Conservation (phyloP, 2,888 invertebrate genomes). For the Ochropacha duplaris region DNA sequence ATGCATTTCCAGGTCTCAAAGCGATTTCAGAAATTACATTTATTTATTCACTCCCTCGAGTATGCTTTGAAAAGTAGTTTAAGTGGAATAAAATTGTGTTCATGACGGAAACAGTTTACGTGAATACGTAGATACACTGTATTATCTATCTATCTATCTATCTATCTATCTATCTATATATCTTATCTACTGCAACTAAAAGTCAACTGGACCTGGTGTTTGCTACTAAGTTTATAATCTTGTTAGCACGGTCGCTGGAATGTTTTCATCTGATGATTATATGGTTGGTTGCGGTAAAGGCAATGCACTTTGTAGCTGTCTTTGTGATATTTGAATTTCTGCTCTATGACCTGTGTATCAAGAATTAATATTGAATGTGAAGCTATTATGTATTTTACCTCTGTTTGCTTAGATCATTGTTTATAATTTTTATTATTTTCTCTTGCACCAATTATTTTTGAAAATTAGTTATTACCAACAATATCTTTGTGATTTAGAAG, state of each 20-base stretch:
- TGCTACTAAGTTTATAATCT: background rate
- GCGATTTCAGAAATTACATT: constrained; percentile 4
- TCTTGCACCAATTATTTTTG: too few species aligned
- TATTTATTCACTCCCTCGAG: background rate
- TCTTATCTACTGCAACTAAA: background rate
- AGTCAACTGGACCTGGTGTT: background rate
- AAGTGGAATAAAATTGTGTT: background rate
- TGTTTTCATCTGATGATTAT: background rate
- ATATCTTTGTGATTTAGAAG: too few species aligned
- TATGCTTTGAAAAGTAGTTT: background rate
- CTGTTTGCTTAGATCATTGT: too few species aligned
- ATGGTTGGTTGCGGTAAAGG: background rate
- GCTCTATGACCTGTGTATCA: too few species aligned
- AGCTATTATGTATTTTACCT: too few species aligned
- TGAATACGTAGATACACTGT: background rate
- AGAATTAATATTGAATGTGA: too few species aligned
- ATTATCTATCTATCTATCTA: too few species aligned
- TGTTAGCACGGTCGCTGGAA: background rate
- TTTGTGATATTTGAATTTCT: background rate
- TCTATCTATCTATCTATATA: too few species aligned
- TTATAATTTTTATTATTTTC: too few species aligned
- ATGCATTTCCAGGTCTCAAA: background rate
- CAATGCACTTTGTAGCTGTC: background rate
- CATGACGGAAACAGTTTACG: background rate
- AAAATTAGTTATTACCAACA: too few species aligned